Conservation (phyloP, 2,888 invertebrate species). For the Myathropa florea region DNA sequence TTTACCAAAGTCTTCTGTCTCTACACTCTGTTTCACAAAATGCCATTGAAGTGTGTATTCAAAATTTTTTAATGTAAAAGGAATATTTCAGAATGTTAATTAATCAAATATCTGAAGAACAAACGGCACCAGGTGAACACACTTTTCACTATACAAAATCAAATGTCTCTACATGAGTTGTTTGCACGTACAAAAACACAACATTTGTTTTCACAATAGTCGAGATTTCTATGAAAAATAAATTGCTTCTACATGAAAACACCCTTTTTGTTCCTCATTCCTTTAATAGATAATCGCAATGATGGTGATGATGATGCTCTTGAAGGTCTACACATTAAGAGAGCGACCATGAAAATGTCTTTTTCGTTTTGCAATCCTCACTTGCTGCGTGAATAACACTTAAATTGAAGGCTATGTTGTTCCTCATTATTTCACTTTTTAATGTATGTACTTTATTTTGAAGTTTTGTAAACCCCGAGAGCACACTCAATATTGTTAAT, state of each 20-base stretch:
- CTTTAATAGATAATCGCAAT: slow-evolving; percentile 17
- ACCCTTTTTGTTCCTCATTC: slow-evolving; percentile 22
- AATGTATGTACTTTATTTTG: neutral
- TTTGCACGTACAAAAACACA: slow-evolving; percentile 17
- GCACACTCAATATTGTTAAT: slow-evolving; percentile 16
- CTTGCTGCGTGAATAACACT: slow-evolving; percentile 19
- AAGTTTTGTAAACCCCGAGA: slow-evolving; percentile 1
- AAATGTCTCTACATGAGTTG: slow-evolving; percentile 7
- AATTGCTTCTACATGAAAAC: neutral
- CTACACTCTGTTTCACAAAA: slow-evolving; percentile 51
- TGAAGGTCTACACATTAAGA: slow-evolving; percentile 26
- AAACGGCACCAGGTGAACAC: slow-evolving; percentile 54
- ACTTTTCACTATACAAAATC: slow-evolving; percentile 37
- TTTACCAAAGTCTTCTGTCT: slow-evolving; percentile 54
- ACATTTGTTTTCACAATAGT: slow-evolving; percentile 44
- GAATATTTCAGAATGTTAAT: slow-evolving; percentile 13
- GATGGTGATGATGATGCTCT: slow-evolving; percentile 23
- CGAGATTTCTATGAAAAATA: slow-evolving; percentile 18
- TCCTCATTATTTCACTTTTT: neutral
- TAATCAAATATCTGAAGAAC: slow-evolving; percentile 24
- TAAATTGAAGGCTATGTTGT: neutral
- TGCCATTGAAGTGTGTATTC: slow-evolving; percentile 60
- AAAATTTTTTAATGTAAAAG: slow-evolving; percentile 40
- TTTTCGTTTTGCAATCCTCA: slow-evolving; percentile 23
- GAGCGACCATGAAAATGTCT: slow-evolving; percentile 47